Evolutionary conservation across 2,888 invertebrate genomes (phyloP).

Genomic region (Venusia cambrica): DNA sequence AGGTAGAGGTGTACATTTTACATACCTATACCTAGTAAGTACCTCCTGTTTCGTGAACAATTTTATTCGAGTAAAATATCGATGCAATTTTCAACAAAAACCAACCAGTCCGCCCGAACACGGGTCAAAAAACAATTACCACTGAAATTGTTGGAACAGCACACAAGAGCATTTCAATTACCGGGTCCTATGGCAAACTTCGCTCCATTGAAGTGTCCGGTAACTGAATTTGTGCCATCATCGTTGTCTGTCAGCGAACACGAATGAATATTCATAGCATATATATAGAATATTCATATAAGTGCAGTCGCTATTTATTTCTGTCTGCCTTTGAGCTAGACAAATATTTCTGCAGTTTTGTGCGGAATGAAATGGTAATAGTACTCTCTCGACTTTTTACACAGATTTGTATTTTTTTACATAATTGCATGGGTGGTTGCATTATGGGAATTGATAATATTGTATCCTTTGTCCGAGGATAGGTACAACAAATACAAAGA

Average conservation of each 20-base stretch:
- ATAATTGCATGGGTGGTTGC: no score
- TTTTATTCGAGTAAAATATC: no score
- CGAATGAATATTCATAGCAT: slow-evolving; percentile 48
- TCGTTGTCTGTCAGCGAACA: slow-evolving; percentile 33
- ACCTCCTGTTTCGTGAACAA: no score
- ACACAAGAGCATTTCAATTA: slow-evolving; percentile 35
- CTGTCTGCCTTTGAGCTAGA: slow-evolving; percentile 17
- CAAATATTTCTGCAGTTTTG: slow-evolving; percentile 3
- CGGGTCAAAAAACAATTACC: slow-evolving; percentile 29
- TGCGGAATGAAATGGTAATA: slow-evolving; percentile 5
- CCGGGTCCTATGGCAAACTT: slow-evolving; percentile 35
- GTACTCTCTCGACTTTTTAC: slow-evolving; percentile 1
- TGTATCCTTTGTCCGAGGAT: no score
- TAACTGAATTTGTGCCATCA: slow-evolving; percentile 41
- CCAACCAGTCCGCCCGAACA: slow-evolving; percentile 8
- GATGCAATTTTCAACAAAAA: no score
- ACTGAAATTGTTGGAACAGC: slow-evolving; percentile 23
- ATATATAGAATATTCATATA: no score
- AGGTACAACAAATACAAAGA: no score
- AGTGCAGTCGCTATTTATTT: slow-evolving; percentile 28
- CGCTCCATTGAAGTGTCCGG: slow-evolving; percentile 41
- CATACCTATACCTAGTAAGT: no score
- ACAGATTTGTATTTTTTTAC: slow-evolving; percentile 1
- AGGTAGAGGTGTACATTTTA: no score
- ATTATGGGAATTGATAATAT: no score